Evolutionary conservation across 1,140 invertebrate genomes (phyloP).

Genomic region (Dermatophagoides farinae): DNA sequence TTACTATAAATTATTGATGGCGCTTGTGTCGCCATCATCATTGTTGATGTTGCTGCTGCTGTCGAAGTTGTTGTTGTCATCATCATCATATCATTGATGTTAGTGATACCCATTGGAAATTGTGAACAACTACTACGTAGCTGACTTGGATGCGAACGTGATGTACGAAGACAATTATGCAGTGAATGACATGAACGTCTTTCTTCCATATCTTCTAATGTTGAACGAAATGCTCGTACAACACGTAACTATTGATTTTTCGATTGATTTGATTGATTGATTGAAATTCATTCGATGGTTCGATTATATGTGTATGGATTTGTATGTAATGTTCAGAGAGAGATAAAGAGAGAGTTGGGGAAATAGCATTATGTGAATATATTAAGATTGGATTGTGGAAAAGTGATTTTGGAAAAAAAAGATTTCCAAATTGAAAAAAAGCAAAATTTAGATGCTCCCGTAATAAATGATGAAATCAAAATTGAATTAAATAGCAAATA

Average conservation of each 20-base stretch:
- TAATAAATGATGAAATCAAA: too few relatives aligned
- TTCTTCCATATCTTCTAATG: constrained; percentile 97
- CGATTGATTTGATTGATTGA: background rate
- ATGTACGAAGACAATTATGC: constrained; percentile 63
- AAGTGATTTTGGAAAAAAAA: too few relatives aligned
- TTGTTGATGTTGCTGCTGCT: background rate
- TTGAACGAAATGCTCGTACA: constrained; percentile 98
- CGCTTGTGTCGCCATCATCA: background rate
- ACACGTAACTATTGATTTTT: constrained; percentile 76
- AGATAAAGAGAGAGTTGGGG: constrained; percentile 25
- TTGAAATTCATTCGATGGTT: background rate
- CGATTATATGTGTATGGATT: too few relatives aligned
- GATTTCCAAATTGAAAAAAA: too few relatives aligned
- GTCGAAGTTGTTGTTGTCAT: background rate
- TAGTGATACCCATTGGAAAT: background rate
- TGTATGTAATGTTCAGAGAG: constrained; percentile 31
- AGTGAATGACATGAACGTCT: constrained; percentile 91
- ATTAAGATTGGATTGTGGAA: too few relatives aligned
- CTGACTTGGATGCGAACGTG: constrained; percentile 49
- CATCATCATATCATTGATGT: background rate
- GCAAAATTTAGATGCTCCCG: too few relatives aligned
- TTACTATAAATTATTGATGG: background rate
- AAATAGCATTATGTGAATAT: too few relatives aligned
- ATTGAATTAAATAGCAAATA: too few relatives aligned
- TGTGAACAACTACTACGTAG: constrained; percentile 31